Percentiles rank a stretch among this genome's conserved stretches.
These are phyloP conservation scores for Neuroterus valhalla DNA, from an alignment of 1,140 invertebrate genomes.

Conservation along the genomic window DNA sequence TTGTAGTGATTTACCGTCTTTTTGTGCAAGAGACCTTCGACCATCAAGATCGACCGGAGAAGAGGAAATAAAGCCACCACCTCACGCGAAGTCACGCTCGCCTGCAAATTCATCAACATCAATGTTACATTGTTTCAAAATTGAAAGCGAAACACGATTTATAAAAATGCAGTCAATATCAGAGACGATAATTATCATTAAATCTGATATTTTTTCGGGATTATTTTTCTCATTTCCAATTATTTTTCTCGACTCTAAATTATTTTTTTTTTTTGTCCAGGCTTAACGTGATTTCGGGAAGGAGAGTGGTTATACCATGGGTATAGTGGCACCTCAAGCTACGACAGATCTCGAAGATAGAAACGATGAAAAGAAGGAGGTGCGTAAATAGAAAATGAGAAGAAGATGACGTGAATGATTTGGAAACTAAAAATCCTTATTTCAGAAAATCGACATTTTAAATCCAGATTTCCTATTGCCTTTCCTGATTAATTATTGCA, in stretches of 20 bases:
- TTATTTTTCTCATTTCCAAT: no score
- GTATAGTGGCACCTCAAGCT: constrained; percentile 73
- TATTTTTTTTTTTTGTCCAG: constrained; percentile 34
- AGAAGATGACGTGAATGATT: constrained; percentile 34
- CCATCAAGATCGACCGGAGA: constrained; percentile 32
- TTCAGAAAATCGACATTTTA: not conserved
- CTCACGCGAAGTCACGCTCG: constrained; percentile 55
- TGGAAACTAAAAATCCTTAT: not conserved
- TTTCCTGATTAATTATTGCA: no score
- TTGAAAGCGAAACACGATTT: constrained; percentile 1
- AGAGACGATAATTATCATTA: constrained; percentile 1
- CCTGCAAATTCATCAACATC: constrained; percentile 53
- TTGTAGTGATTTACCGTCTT: constrained; percentile 29
- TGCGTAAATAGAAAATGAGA: constrained; percentile 12
- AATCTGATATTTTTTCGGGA: not conserved
- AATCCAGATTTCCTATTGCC: no score
- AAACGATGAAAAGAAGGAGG: constrained; percentile 34
- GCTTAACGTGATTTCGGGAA: constrained; percentile 58
- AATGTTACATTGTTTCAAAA: constrained; percentile 11
- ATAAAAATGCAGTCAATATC: not conserved
- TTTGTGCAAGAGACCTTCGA: constrained; percentile 42
- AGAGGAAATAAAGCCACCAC: constrained; percentile 53
- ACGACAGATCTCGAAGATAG: constrained; percentile 34
- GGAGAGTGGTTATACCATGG: constrained; percentile 65
- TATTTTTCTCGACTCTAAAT: not conserved